Conservation (phyloP, 2,797 vertebrate species). For the Amblyraja radiata region DNA sequence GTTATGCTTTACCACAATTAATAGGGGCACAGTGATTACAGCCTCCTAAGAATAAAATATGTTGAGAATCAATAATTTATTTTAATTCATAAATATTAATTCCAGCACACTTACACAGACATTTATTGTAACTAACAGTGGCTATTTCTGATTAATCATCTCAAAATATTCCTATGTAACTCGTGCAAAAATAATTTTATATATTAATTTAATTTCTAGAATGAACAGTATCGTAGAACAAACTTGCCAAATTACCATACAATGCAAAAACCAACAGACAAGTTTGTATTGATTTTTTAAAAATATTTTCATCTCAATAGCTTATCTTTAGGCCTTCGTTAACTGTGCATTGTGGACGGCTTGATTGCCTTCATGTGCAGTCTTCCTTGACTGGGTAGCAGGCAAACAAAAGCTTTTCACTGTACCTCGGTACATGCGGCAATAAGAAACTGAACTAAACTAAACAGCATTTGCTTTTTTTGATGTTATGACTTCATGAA, state of each 20-base stretch:
- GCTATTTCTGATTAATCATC: not conserved
- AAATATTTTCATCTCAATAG: constrained; percentile 14
- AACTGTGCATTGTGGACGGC: not conserved
- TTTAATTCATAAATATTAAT: constrained; percentile 15
- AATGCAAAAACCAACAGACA: not conserved
- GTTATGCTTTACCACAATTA: not conserved
- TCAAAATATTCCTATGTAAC: not conserved
- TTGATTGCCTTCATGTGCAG: no score
- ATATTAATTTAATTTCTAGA: not conserved
- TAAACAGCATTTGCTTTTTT: not conserved
- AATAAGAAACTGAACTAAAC: no score
- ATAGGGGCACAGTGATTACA: not conserved
- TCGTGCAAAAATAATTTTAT: not conserved
- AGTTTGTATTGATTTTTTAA: not conserved
- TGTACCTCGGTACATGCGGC: no score
- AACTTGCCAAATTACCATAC: not conserved
- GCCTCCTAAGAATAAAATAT: not conserved
- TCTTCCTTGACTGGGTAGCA: no score
- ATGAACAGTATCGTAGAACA: not conserved
- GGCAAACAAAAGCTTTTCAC: no score
- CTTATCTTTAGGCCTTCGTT: no score
- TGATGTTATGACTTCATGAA: not conserved
- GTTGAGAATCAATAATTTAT: not conserved
- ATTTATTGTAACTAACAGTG: not conserved
- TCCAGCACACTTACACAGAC: not conserved